A percentile compares a stretch with the other conserved stretches of the same genome.
These are phyloP conservation scores for Sebastes itinus DNA, from an alignment of 2,797 vertebrate species.

Conservation along the genomic window DNA sequence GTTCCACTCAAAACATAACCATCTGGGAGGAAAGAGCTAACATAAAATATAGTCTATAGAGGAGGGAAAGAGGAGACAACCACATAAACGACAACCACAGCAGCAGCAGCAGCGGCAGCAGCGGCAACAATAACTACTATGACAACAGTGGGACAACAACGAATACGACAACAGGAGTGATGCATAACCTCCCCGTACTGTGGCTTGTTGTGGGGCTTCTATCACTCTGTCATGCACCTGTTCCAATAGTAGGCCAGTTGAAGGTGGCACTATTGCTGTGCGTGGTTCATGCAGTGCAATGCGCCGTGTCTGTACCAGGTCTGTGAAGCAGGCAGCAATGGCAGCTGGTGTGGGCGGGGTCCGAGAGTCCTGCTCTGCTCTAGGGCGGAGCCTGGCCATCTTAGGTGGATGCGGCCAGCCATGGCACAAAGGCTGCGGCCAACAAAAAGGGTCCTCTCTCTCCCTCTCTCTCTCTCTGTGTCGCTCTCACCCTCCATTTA, in stretches of 20 bases:
- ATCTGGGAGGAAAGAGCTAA: slow-evolving; percentile 73
- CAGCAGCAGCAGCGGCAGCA: slow-evolving; percentile 55
- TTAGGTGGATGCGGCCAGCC: slow-evolving; percentile 59
- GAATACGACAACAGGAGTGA: slow-evolving; percentile 85
- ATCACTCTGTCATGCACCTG: slow-evolving; percentile 95
- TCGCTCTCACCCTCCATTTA: slow-evolving; percentile 73
- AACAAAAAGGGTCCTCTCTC: slow-evolving; percentile 65
- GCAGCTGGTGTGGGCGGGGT: slow-evolving; percentile 81
- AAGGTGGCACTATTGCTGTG: slow-evolving; percentile 85
- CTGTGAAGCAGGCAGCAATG: slow-evolving; percentile 84
- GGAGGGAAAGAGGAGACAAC: slow-evolving; percentile 85
- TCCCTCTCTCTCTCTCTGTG: slow-evolving; percentile 33
- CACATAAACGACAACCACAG: slow-evolving; percentile 79
- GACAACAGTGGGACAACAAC: slow-evolving; percentile 72
- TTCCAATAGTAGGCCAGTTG: slow-evolving; percentile 84
- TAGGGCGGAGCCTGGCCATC: slow-evolving; percentile 75
- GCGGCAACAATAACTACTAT: slow-evolving; percentile 60
- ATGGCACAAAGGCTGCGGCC: slow-evolving; percentile 72
- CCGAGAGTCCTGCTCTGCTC: slow-evolving; percentile 76
- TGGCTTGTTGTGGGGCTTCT: slow-evolving; percentile 96
- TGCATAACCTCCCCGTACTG: slow-evolving; percentile 95
- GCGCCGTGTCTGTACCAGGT: slow-evolving; percentile 82
- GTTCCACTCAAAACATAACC: slow-evolving; percentile 76
- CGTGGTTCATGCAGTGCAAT: slow-evolving; percentile 90
- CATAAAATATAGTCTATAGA: slow-evolving; percentile 70